Evolutionary conservation across 23 tunicate genomes (phyloP), one percentile per base, ranked within the genome.

Genomic region (Clavelina lepadiformis): DNA sequence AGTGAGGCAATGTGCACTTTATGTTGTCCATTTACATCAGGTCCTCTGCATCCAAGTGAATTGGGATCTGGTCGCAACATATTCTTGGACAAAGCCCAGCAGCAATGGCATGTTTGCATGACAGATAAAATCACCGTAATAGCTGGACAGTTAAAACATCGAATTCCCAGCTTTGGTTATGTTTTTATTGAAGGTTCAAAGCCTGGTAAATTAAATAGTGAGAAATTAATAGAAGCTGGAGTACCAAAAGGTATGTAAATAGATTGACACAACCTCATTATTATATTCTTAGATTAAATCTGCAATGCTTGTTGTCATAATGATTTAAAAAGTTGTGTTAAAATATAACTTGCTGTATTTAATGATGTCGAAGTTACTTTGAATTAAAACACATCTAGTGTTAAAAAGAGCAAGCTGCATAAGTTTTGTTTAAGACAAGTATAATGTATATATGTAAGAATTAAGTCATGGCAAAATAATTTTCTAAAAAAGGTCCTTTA

Each of bases 131-230:
- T 91, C 5, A 71, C 81, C 29, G 73, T 72, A 15, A 5, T 67
- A 1, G 98, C 98, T 24, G 98, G 92, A 18, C 63, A 50, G 66
- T 71, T 91, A 11, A 32, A 62, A 47, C 98, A 91, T 58, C 63
- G 92, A 27, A 69, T 83, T 65, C 98, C 98, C 26, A 69, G 80
- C 25, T 91, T 91, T 60, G 98, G 98, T 3, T 91, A 38, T 53
- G 98, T 91, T 27, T 83, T 91, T 61, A 28, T 33, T 46, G 98
- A 91, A 57, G 33, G 61, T 45, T 22, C 77, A 2, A 78, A 72
- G 41, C 86, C 82, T 41, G 98, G 98, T 26, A 77, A 72, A 57
- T 47, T 91, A 24, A 50, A 78, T 25, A 67, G 77, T 52, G 73
- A 64, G 44, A 91, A 83, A 72, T 68, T 91, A 32, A 22, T 46